Percentiles rank a stretch among this genome's conserved stretches.
These are phyloP conservation scores for Hassar affinis DNA, from an alignment of 2,113 vertebrate genomes.

Conservation along the genomic window DNA sequence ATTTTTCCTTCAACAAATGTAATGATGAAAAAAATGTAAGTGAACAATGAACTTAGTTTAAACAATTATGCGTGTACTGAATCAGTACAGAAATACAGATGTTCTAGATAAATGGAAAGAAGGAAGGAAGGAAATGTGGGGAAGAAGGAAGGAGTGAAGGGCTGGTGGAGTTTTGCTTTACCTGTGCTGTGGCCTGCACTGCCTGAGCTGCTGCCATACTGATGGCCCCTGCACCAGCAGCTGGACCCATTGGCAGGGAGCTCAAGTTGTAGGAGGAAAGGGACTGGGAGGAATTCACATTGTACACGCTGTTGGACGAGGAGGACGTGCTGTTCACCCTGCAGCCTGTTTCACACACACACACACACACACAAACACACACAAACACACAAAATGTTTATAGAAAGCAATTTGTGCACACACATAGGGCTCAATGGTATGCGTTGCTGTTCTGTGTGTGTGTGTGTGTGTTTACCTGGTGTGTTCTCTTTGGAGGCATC, in stretches of 20 bases:
- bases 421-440: background rate
- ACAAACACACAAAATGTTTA: background rate
- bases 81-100: background rate
- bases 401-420: background rate
- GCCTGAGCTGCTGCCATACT: conserved; percentile 99
- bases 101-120: too few relatives aligned
- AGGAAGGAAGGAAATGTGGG: background rate
- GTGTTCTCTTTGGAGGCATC: conserved; percentile 97
- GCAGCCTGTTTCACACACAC: conserved; percentile 75
- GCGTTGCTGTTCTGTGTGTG: background rate
- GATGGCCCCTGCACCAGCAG: conserved; percentile 93
- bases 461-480: conserved; percentile 72
- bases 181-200: conserved; percentile 96
- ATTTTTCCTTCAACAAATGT: background rate
- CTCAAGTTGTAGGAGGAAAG: conserved; percentile 91
- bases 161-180: conserved; percentile 53
- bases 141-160: background rate
- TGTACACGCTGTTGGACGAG: conserved; percentile 88
- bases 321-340: conserved; percentile 87
- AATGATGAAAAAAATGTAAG: background rate
- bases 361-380: background rate
- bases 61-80: background rate
- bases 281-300: conserved; percentile 88
- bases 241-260: conserved; percentile 82
- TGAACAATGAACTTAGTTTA: background rate